A percentile compares a stretch with the other conserved stretches of the same genome.
phyloP scores from a whole-genome alignment of 2,888 invertebrate genomes.

The Barypeithes pellucidus region DNA sequence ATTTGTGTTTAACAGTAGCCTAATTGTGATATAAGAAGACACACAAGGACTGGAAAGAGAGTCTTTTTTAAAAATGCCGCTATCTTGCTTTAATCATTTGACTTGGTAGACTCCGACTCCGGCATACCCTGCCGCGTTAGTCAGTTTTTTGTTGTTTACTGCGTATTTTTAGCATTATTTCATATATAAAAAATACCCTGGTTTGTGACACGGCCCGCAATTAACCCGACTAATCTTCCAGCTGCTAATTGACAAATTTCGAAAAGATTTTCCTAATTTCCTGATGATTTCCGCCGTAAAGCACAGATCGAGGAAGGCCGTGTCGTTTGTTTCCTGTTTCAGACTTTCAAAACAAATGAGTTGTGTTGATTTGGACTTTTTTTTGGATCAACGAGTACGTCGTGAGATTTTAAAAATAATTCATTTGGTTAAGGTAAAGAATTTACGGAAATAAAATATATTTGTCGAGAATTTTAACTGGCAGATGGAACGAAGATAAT shows the following conservation, averaged over 20 bases:
- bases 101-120: no score
- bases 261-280: constrained; percentile 32
- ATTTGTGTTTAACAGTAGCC: no score
- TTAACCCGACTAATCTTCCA: neutral
- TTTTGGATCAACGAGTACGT: neutral
- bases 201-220: constrained; percentile 1
- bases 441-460: neutral
- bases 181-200: no score
- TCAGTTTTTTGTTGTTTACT: no score
- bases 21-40: no score
- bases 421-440: neutral
- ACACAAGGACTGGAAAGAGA: no score
- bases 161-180: no score
- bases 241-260: constrained; percentile 13
- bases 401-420: neutral
- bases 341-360: neutral
- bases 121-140: no score
- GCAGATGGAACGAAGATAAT: no score
- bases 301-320: neutral
- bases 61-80: no score
- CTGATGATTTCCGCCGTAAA: constrained; percentile 36
- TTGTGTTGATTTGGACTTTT: neutral
- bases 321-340: constrained; percentile 34
- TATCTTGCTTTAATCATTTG: no score
- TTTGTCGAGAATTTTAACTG: no score